phyloP scores from a whole-genome alignment of 2,113 vertebrate species.

The Corythornis madagascariensis region DNA sequence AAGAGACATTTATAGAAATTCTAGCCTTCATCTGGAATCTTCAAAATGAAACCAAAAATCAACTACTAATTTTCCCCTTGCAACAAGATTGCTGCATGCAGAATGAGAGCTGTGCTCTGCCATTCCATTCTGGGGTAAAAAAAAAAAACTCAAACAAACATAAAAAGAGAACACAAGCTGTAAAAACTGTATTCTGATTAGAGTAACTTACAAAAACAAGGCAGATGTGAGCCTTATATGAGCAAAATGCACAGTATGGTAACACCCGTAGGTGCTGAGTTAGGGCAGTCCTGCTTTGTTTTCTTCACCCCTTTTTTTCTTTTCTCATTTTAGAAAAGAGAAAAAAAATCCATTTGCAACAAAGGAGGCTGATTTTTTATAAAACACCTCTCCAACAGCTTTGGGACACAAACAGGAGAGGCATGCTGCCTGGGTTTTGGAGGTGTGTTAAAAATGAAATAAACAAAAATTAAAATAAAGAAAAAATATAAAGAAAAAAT shows the following conservation, averaged over 20 bases:
- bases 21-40: not conserved
- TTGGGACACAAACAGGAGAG: not conserved
- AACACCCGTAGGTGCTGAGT: no score
- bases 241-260: not conserved
- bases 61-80: no score
- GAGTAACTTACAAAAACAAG: not conserved
- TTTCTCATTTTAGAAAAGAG: not conserved
- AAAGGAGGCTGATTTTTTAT: fast-evolving
- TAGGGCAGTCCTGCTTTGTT: not conserved
- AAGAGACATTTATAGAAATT: not conserved
- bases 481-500: no score
- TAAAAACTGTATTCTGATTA: not conserved
- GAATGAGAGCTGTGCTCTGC: not conserved
- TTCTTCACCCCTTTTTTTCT: not conserved
- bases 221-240: not conserved
- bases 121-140: not conserved
- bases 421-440: fast-evolving
- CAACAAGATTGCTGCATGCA: not conserved
- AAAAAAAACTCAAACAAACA: no score
- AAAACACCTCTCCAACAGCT: no score
- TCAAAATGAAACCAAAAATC: not conserved
- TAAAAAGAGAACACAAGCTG: not conserved
- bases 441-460: not conserved
- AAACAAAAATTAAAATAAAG: no score
- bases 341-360: not conserved